Conservation (phyloP, 2,888 invertebrate species). For the Troilus luridus region DNA sequence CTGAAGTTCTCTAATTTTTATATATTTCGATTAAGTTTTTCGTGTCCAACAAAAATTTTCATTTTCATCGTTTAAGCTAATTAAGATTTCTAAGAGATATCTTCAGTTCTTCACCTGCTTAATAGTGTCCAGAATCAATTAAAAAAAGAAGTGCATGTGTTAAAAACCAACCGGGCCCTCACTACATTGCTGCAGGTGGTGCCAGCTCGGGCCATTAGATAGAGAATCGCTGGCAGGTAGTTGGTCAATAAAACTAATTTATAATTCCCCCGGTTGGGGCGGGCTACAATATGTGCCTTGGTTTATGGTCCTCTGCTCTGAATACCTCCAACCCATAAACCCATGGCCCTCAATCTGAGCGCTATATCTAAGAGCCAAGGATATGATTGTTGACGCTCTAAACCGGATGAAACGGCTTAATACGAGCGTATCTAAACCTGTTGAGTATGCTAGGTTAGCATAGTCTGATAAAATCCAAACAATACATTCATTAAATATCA, state of each 20-base stretch:
- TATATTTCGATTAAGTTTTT: no score
- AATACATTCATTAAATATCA: not conserved
- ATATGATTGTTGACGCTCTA: not conserved
- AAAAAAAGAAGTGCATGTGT: not conserved
- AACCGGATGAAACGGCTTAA: not conserved
- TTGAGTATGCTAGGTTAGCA: not conserved
- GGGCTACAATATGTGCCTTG: not conserved
- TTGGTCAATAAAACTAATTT: conserved; percentile 16
- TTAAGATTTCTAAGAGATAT: not conserved
- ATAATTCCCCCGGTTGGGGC: not conserved
- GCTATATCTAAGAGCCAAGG: not conserved
- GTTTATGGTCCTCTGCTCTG: not conserved
- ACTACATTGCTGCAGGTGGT: not conserved
- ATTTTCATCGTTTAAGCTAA: not conserved
- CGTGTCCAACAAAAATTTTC: not conserved
- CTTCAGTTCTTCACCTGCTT: not conserved
- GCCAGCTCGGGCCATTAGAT: not conserved
- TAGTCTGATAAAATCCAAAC: not conserved
- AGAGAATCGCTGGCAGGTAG: not conserved
- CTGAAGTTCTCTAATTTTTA: no score
- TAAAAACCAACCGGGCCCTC: not conserved
- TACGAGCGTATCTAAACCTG: not conserved
- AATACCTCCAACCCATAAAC: not conserved
- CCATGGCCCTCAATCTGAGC: not conserved
- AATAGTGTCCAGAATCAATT: not conserved